Percentiles rank a stretch among this genome's conserved stretches.
Evolutionary conservation across 2,888 invertebrate genomes (phyloP).

Genomic region (Tachina lurida): DNA sequence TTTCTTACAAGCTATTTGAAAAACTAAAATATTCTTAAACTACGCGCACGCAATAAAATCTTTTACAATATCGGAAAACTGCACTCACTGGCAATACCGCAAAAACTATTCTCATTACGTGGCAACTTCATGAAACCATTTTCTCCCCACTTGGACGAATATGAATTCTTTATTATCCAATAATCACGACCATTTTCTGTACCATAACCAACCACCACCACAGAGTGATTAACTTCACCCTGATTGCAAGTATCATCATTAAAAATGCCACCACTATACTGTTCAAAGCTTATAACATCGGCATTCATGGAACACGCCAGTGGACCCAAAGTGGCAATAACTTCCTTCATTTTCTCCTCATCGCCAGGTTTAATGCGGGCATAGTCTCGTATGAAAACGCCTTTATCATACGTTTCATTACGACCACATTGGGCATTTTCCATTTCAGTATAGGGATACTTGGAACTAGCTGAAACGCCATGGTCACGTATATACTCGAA

Average conservation of each 20-base stretch:
- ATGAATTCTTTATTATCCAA: constrained; percentile 82
- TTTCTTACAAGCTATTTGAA: neutral
- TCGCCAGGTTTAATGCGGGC: constrained; percentile 80
- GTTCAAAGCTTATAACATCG: constrained; percentile 78
- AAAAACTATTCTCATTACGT: constrained; percentile 79
- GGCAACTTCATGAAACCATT: constrained; percentile 80
- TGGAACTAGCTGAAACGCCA: constrained; percentile 79
- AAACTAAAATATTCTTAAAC: neutral
- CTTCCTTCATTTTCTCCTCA: constrained; percentile 81
- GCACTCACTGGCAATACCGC: constrained; percentile 81
- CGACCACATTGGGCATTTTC: constrained; percentile 78
- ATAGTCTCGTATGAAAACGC: constrained; percentile 79
- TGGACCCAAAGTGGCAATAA: constrained; percentile 81
- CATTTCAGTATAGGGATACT: constrained; percentile 80
- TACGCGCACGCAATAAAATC: neutral
- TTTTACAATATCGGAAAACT: constrained; percentile 80
- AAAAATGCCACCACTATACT: constrained; percentile 80
- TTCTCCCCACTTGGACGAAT: constrained; percentile 82
- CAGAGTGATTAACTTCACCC: constrained; percentile 80
- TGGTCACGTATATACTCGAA: constrained; percentile 81
- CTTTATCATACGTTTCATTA: constrained; percentile 77
- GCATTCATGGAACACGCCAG: constrained; percentile 81
- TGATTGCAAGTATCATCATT: constrained; percentile 80
- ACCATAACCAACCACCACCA: constrained; percentile 82
- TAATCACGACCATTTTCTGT: constrained; percentile 80